These are phyloP conservation scores for Diabrotica balteata DNA, from an alignment of 2,888 invertebrate species.

Conservation along the genomic window DNA sequence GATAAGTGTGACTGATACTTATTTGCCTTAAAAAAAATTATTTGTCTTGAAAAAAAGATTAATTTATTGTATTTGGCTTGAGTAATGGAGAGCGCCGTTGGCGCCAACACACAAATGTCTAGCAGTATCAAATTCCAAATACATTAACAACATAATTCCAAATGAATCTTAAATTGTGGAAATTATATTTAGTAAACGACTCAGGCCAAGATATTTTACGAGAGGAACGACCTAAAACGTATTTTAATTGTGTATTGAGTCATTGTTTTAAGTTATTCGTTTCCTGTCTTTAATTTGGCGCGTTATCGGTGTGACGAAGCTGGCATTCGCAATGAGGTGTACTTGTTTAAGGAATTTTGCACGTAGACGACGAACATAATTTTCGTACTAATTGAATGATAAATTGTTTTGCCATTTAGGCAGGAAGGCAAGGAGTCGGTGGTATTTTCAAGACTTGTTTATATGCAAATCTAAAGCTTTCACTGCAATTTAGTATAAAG, in stretches of 20 bases:
- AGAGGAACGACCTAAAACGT: constrained; percentile 26
- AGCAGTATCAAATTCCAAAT: constrained; percentile 1
- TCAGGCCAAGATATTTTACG: not conserved
- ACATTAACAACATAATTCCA: not conserved
- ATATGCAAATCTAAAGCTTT: too few relatives aligned
- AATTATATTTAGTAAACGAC: not conserved
- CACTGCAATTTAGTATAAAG: too few relatives aligned
- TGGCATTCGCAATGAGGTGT: not conserved
- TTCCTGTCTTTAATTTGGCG: constrained; percentile 24
- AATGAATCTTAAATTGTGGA: not conserved
- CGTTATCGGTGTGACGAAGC: constrained; percentile 15
- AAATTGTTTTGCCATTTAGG: too few relatives aligned
- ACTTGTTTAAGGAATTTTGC: not conserved
- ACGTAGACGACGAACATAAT: too few relatives aligned
- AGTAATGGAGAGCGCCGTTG: too few relatives aligned
- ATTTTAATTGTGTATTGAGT: constrained; percentile 23
- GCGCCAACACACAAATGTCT: too few relatives aligned
- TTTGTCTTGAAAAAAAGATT: too few relatives aligned
- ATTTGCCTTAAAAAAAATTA: too few relatives aligned
- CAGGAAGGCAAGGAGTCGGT: not conserved
- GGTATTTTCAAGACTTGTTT: not conserved
- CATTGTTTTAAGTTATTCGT: constrained; percentile 16
- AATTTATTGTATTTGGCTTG: too few relatives aligned
- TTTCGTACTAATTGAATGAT: too few relatives aligned
- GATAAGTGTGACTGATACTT: too few relatives aligned